Evolutionary conservation across 2,113 vertebrate species (phyloP).

Genomic region (Apteryx mantelli): DNA sequence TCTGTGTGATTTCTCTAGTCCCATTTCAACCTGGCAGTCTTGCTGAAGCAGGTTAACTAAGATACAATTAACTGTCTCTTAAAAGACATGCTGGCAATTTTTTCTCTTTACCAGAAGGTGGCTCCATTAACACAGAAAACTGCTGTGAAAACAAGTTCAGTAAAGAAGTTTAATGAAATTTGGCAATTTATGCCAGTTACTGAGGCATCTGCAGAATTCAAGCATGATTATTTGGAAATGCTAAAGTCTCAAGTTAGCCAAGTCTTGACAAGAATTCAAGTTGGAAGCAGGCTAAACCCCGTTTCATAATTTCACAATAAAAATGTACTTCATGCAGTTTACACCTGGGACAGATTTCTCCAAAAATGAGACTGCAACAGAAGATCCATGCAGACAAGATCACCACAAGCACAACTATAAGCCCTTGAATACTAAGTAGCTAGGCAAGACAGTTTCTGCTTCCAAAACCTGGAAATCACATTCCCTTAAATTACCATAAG

Average conservation of each 20-base stretch:
- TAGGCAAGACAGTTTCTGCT: not conserved
- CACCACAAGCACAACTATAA: not conserved
- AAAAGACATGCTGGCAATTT: not conserved
- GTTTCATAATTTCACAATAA: not conserved
- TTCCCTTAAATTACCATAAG: not conserved
- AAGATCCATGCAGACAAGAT: not conserved
- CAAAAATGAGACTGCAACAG: not conserved
- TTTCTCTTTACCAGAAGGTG: constrained; percentile 38
- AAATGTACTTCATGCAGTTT: not conserved
- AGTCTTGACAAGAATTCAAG: not conserved
- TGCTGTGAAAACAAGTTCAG: not conserved
- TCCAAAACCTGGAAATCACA: not conserved
- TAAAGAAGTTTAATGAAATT: not conserved
- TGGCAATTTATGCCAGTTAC: not conserved
- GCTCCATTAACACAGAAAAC: not conserved
- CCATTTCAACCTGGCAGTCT: not conserved
- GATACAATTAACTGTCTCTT: rapidly evolving
- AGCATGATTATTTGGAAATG: not conserved
- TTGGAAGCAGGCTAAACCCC: not conserved
- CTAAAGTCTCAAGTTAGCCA: not conserved
- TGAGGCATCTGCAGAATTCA: not conserved
- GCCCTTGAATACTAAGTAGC: not conserved
- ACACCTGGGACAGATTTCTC: not conserved
- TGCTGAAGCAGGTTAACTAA: not conserved
- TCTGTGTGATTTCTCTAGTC: not conserved